phyloP scores from a whole-genome alignment of 2,797 vertebrate genomes.

The Aldrovandia affinis region DNA sequence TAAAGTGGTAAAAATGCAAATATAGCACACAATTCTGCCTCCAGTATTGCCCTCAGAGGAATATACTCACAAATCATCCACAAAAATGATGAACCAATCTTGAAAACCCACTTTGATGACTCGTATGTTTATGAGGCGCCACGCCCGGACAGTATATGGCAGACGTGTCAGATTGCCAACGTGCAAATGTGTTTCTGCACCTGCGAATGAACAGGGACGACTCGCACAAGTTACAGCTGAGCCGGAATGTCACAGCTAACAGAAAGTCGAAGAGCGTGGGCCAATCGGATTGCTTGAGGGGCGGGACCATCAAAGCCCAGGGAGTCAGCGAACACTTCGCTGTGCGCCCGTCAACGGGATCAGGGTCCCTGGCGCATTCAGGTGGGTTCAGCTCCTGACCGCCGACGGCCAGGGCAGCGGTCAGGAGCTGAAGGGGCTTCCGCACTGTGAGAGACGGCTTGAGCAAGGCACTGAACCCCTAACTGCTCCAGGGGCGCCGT shows the following conservation, averaged over 20 bases:
- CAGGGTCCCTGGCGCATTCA: not conserved
- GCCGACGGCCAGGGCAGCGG: not conserved
- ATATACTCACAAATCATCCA: not conserved
- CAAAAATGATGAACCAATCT: not conserved
- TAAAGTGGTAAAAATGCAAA: not conserved
- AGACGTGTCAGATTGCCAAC: no score
- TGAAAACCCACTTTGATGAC: no score
- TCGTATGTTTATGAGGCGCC: no score
- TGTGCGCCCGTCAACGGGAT: not conserved
- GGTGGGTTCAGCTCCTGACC: not conserved
- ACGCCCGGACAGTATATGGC: no score
- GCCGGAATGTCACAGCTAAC: not conserved
- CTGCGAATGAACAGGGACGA: not conserved
- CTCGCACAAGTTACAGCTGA: not conserved
- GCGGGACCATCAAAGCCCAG: not conserved
- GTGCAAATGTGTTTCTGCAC: not conserved
- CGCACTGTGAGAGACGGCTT: not conserved
- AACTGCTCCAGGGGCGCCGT: no score
- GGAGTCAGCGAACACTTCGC: not conserved
- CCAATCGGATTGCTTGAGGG: not conserved
- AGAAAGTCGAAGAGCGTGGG: not conserved
- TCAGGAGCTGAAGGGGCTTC: not conserved
- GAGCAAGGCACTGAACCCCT: no score
- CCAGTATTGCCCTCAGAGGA: not conserved
- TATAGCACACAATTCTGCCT: not conserved